Conservation (phyloP, 2,113 vertebrate species). For the Neoarius graeffei region DNA sequence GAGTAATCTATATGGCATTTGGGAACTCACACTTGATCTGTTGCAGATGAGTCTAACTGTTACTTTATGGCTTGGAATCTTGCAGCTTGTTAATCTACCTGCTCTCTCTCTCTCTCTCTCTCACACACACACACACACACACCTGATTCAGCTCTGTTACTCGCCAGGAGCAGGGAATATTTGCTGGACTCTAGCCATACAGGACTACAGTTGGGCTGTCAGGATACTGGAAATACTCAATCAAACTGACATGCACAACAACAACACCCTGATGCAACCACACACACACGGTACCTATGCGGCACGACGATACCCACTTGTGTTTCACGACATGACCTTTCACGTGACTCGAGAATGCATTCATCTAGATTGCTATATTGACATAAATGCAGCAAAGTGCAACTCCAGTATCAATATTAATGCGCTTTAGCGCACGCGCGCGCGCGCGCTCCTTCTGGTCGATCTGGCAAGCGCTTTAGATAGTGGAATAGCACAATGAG, state of each 20-base stretch:
- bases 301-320: slow-evolving; percentile 9
- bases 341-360: not conserved
- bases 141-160: not conserved
- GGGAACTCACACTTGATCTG: not conserved
- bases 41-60: slow-evolving; percentile 8
- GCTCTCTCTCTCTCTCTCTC: not conserved
- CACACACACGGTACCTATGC: slow-evolving; percentile 11
- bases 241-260: not conserved
- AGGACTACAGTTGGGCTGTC: not conserved
- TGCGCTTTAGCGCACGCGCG: not conserved
- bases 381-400: slow-evolving; percentile 21
- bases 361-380: not conserved
- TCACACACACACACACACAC: slow-evolving; percentile 19
- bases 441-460: not conserved
- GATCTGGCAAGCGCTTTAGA: not conserved
- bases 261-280: not conserved
- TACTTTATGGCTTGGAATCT: not conserved
- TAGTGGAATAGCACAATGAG: not conserved
- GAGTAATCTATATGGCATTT: slow-evolving; percentile 30
- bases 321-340: not conserved
- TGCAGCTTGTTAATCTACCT: not conserved
- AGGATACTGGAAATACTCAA: not conserved
- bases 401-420: not conserved
- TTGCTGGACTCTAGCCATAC: not conserved
- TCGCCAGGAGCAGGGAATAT: not conserved